Conservation (phyloP, 2,888 invertebrate species). For the Sphaeridia pumilis region DNA sequence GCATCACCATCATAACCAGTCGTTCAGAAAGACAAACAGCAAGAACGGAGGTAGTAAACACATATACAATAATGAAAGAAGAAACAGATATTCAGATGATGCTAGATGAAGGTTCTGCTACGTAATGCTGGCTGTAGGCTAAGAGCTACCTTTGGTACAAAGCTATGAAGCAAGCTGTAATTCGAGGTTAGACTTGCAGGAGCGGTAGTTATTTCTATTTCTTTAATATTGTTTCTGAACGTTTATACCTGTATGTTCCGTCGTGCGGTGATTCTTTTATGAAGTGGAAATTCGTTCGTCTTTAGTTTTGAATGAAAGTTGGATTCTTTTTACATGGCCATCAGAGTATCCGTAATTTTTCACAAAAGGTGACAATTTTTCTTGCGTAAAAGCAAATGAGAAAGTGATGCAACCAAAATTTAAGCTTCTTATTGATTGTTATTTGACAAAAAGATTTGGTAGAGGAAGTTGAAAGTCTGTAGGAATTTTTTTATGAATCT, state of each 20-base stretch:
- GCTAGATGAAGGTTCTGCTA: neutral
- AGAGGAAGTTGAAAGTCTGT: neutral
- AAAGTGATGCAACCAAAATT: too few species aligned
- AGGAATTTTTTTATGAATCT: neutral
- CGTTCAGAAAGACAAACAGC: neutral
- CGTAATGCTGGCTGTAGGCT: neutral
- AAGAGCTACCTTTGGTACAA: constrained; percentile 9
- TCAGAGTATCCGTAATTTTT: too few species aligned
- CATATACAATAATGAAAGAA: neutral
- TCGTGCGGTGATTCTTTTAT: constrained; percentile 15
- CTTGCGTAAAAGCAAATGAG: too few species aligned
- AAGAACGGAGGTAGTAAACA: neutral
- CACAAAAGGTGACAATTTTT: too few species aligned
- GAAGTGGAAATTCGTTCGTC: constrained; percentile 8
- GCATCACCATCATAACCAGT: constrained; percentile 1
- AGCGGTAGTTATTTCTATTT: constrained; percentile 6
- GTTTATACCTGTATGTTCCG: constrained; percentile 11
- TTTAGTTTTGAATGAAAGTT: constrained; percentile 12
- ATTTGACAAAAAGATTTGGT: neutral
- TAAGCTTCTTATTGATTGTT: neutral
- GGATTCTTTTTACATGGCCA: too few species aligned
- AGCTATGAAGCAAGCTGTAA: constrained; percentile 5
- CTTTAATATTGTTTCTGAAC: constrained; percentile 4
- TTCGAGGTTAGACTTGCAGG: constrained; percentile 1
- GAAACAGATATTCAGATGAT: neutral